These are phyloP conservation scores for Meandrusa payeni DNA, from an alignment of 2,888 invertebrate species.

Conservation along the genomic window DNA sequence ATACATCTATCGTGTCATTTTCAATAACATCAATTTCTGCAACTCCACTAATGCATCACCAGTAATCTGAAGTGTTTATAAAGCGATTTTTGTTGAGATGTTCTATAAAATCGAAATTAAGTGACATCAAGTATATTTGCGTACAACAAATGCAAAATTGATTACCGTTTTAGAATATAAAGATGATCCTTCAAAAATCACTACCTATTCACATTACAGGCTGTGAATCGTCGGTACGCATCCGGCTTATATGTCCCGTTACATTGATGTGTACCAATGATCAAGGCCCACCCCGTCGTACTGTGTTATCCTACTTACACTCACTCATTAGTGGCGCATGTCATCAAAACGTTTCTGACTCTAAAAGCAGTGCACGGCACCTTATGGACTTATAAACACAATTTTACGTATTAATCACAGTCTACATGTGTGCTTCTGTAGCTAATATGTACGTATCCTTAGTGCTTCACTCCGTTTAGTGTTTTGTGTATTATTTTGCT, in stretches of 20 bases:
- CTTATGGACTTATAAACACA: slow-evolving; percentile 34
- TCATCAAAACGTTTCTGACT: slow-evolving; percentile 31
- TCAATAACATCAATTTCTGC: too few relatives aligned
- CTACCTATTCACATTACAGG: slow-evolving; percentile 48
- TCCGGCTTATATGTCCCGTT: too few relatives aligned
- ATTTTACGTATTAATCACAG: slow-evolving; percentile 19
- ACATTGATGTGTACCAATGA: slow-evolving; percentile 12
- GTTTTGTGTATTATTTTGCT: slow-evolving; percentile 34
- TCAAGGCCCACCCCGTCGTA: background rate
- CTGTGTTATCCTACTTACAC: slow-evolving; percentile 1
- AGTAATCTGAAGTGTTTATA: slow-evolving; percentile 21
- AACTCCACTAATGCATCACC: slow-evolving; percentile 16
- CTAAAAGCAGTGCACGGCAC: slow-evolving; percentile 53
- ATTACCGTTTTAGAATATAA: slow-evolving; percentile 39
- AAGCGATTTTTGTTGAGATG: slow-evolving; percentile 44
- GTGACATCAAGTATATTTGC: slow-evolving; percentile 51
- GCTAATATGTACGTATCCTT: slow-evolving; percentile 37
- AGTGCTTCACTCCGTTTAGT: slow-evolving; percentile 13
- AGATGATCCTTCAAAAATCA: slow-evolving; percentile 56
- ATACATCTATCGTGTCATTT: too few relatives aligned
- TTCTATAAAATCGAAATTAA: too few relatives aligned
- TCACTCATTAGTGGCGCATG: slow-evolving; percentile 29
- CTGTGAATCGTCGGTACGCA: slow-evolving; percentile 26
- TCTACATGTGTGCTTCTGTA: slow-evolving; percentile 25
- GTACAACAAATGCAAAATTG: slow-evolving; percentile 40